Conservation (phyloP, 2,888 invertebrate species). For the Harpalus rubripes region DNA sequence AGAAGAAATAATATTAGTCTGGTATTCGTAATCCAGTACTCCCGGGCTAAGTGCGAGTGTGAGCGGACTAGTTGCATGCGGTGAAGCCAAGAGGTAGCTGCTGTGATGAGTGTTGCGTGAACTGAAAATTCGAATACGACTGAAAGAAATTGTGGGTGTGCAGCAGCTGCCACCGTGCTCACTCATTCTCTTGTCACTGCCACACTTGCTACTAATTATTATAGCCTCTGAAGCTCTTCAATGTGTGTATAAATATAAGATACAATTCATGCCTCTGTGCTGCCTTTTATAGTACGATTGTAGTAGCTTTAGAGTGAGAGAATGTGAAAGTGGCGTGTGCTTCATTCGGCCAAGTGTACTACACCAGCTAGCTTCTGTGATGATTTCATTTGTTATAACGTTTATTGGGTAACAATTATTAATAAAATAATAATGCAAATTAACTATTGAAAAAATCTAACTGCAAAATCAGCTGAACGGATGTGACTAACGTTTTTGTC, state of each 20-base stretch:
- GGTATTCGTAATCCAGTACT: neutral
- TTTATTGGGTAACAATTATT: slow-evolving; percentile 29
- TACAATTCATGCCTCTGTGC: slow-evolving; percentile 63
- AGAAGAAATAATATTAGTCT: slow-evolving; percentile 10
- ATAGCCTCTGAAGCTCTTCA: slow-evolving; percentile 59
- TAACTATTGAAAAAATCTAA: slow-evolving; percentile 36
- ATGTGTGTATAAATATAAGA: slow-evolving; percentile 64
- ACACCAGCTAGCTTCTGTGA: slow-evolving; percentile 58
- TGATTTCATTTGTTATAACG: slow-evolving; percentile 23
- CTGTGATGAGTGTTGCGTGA: neutral
- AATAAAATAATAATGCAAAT: slow-evolving; percentile 29
- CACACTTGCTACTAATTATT: neutral
- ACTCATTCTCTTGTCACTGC: neutral
- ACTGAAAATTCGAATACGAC: neutral
- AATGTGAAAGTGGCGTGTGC: slow-evolving; percentile 21
- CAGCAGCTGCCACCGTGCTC: neutral
- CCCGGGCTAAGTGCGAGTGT: slow-evolving; percentile 10
- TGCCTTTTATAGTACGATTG: slow-evolving; percentile 66
- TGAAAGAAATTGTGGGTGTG: neutral
- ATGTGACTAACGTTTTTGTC: slow-evolving; percentile 49
- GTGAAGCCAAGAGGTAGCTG: neutral
- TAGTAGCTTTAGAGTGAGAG: slow-evolving; percentile 61
- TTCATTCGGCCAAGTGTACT: slow-evolving; percentile 27
- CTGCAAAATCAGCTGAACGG: slow-evolving; percentile 21
- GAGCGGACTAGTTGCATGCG: neutral